phyloP scores from a whole-genome alignment of 2,797 vertebrate genomes.

The Miopithecus talapoin region DNA sequence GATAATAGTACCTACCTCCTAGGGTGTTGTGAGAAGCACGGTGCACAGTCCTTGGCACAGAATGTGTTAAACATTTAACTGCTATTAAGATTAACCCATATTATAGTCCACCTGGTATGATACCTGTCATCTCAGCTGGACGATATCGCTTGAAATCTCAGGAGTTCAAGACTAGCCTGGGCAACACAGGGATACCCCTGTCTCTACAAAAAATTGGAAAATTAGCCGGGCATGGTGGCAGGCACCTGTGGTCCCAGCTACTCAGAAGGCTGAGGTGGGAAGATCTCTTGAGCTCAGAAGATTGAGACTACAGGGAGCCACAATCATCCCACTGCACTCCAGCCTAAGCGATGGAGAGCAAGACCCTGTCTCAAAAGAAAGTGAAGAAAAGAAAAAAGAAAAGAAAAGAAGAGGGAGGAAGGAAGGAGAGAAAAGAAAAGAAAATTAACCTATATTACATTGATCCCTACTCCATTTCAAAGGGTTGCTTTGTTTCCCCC shows the following conservation, averaged over 20 bases:
- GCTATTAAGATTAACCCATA: background rate
- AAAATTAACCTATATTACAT: background rate
- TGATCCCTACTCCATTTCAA: background rate
- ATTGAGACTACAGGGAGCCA: background rate
- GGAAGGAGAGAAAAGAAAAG: too few species aligned
- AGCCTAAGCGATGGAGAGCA: background rate
- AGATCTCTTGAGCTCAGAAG: background rate
- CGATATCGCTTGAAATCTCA: background rate
- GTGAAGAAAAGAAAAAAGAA: too few species aligned
- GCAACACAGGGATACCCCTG: background rate
- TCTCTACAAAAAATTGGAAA: too few species aligned
- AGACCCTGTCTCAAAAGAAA: too few species aligned
- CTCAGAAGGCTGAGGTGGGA: background rate
- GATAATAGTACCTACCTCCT: background rate
- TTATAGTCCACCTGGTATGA: background rate
- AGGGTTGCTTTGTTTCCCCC: background rate
- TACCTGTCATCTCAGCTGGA: background rate
- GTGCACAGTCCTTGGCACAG: rapidly evolving
- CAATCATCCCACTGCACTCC: background rate
- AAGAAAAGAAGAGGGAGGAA: too few species aligned
- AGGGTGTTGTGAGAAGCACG: background rate
- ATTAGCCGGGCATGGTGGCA: background rate
- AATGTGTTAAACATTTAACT: background rate
- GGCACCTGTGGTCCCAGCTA: background rate
- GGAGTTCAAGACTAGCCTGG: background rate